Evolutionary conservation across 2,888 invertebrate genomes (phyloP).

Genomic region (Dinocampus coccinellae): DNA sequence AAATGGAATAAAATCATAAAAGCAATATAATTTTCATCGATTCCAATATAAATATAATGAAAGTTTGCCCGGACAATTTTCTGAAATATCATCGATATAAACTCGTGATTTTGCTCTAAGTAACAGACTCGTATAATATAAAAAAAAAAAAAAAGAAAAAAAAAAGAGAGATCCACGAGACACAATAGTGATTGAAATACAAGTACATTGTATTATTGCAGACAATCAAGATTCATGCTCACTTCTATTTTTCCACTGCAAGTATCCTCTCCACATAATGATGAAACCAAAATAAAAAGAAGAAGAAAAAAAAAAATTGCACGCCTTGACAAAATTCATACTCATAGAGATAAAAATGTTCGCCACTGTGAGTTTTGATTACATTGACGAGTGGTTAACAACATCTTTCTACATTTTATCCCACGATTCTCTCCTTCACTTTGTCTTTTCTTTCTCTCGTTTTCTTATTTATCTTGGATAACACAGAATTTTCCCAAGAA

Average conservation of each 20-base stretch:
- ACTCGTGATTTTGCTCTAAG: conserved; percentile 21
- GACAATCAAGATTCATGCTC: neutral
- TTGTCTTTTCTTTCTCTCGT: neutral
- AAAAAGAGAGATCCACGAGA: conserved; percentile 8
- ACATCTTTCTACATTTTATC: too few relatives aligned
- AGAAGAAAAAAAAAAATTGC: conserved; percentile 8
- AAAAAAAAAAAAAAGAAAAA: too few relatives aligned
- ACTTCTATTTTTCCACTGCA: neutral
- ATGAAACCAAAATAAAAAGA: conserved; percentile 4
- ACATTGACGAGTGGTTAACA: conserved; percentile 39
- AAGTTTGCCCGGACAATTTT: conserved; percentile 18
- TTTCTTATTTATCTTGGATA: neutral
- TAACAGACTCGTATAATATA: conserved; percentile 27
- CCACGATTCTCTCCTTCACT: neutral
- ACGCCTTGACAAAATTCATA: conserved; percentile 40
- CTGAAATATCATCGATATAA: conserved; percentile 27
- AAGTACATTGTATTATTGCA: neutral
- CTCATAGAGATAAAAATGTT: conserved; percentile 31
- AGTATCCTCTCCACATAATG: too few relatives aligned
- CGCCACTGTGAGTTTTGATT: conserved; percentile 32
- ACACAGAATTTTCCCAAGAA: conserved; percentile 35
- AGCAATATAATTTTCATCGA: conserved; percentile 2
- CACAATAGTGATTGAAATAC: conserved; percentile 12
- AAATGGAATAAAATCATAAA: neutral
- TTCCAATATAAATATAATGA: conserved; percentile 9